Conservation (phyloP, 2,797 vertebrate genomes). For the Melanotaenia boesemani region DNA sequence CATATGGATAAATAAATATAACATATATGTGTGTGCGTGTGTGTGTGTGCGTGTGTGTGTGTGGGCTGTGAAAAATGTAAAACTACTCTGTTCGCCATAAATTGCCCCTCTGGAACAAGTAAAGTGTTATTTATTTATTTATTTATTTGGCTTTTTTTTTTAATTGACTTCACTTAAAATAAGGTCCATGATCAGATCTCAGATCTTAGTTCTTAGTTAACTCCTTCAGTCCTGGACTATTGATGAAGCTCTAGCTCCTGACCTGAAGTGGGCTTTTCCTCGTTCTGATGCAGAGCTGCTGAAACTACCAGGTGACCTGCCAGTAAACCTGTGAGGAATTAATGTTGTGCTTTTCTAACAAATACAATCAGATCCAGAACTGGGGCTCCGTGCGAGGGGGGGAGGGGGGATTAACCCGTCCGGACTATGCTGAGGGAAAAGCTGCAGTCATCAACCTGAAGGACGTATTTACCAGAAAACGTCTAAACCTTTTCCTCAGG, state of each 20-base stretch:
- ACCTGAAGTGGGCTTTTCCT: not conserved
- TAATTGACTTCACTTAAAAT: too few relatives aligned
- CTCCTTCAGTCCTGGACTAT: not conserved
- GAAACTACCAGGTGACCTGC: not conserved
- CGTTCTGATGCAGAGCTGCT: too few relatives aligned
- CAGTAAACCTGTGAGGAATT: conserved; percentile 2
- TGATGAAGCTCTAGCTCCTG: not conserved
- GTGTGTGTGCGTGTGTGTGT: too few relatives aligned
- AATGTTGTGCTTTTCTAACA: not conserved
- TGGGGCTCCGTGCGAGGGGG: not conserved
- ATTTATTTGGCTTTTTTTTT: too few relatives aligned
- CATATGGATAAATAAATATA: too few relatives aligned
- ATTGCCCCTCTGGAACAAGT: too few relatives aligned
- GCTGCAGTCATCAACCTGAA: not conserved
- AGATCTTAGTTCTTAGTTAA: not conserved
- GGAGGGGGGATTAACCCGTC: not conserved
- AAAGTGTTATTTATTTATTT: too few relatives aligned
- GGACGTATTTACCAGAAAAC: not conserved
- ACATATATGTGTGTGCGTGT: too few relatives aligned
- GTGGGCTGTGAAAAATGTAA: too few relatives aligned
- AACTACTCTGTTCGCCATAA: too few relatives aligned
- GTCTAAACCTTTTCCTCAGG: not conserved
- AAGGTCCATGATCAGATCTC: not conserved
- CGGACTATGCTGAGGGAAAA: not conserved
- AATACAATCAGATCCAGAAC: not conserved